These are phyloP conservation scores for Botia kubotai DNA, from an alignment of 2,797 vertebrate species.

Conservation along the genomic window DNA sequence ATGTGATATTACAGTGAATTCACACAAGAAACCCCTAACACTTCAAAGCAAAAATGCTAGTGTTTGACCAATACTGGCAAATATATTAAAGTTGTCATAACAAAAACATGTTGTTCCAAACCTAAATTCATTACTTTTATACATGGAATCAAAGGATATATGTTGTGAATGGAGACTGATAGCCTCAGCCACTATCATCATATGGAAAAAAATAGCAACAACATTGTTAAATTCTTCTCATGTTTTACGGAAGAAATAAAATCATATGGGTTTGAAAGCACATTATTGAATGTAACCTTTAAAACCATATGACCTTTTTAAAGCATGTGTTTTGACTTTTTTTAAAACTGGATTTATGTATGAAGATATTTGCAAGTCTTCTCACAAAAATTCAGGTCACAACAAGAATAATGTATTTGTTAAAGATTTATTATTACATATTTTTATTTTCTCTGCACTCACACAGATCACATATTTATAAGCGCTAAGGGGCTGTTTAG, in stretches of 20 bases:
- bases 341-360: not conserved
- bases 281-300: not conserved
- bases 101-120: not conserved
- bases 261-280: not conserved
- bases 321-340: not conserved
- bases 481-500: slow-evolving; percentile 70
- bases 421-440: slow-evolving; percentile 38
- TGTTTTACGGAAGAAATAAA: not conserved
- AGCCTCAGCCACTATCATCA: too few species aligned
- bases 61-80: not conserved
- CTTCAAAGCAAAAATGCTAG: not conserved
- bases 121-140: not conserved
- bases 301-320: not conserved
- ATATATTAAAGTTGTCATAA: not conserved
- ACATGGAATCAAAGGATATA: not conserved
- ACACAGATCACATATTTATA: slow-evolving; percentile 62
- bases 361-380: not conserved
- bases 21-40: not conserved
- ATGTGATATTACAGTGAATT: not conserved
- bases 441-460: slow-evolving; percentile 40
- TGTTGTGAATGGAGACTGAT: too few species aligned
- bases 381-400: not conserved
- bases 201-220: too few species aligned
- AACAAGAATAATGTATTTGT: not conserved
- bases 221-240: not conserved